phyloP scores from a whole-genome alignment of 23 tunicate genomes.

The Trididemnum nubilum region DNA sequence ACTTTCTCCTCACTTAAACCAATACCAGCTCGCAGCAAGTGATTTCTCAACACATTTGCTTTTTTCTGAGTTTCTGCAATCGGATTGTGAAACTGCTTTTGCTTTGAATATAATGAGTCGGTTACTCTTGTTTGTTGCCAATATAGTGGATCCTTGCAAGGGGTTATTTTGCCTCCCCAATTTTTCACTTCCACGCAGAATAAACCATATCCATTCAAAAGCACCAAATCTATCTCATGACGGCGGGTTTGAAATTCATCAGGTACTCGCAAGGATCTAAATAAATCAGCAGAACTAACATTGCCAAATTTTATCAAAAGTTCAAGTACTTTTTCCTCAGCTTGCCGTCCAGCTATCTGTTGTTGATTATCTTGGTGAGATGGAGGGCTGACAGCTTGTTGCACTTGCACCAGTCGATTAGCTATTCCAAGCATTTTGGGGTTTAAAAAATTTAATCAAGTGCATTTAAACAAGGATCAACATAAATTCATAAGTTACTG shows the following conservation, averaged over 20 bases:
- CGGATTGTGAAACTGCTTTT: conserved; percentile 61
- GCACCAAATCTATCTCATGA: conserved; percentile 79
- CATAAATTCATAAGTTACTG: no score
- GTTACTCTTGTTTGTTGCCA: conserved; percentile 67
- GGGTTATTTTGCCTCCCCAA: conserved; percentile 56
- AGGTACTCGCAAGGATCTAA: conserved; percentile 69
- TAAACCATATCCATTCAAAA: conserved; percentile 63
- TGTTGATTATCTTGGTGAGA: conserved; percentile 57
- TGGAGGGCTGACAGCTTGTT: conserved; percentile 66
- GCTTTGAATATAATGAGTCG: conserved; percentile 17
- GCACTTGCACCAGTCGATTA: conserved; percentile 76
- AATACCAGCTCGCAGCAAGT: conserved; percentile 75
- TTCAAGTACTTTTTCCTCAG: conserved; percentile 67
- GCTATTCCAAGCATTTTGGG: conserved; percentile 62
- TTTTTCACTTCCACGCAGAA: conserved; percentile 91
- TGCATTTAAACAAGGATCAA: no score
- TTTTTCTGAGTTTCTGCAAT: conserved; percentile 50
- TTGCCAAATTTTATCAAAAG: conserved; percentile 48
- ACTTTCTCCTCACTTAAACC: conserved; percentile 44
- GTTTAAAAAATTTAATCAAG: no score
- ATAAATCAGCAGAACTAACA: conserved; percentile 41
- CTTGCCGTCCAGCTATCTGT: conserved; percentile 81
- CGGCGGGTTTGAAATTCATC: conserved; percentile 87
- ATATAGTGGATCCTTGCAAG: conserved; percentile 44
- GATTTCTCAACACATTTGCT: conserved; percentile 63